phyloP scores from a whole-genome alignment of 2,888 invertebrate genomes.

The Resseliella maxima region DNA sequence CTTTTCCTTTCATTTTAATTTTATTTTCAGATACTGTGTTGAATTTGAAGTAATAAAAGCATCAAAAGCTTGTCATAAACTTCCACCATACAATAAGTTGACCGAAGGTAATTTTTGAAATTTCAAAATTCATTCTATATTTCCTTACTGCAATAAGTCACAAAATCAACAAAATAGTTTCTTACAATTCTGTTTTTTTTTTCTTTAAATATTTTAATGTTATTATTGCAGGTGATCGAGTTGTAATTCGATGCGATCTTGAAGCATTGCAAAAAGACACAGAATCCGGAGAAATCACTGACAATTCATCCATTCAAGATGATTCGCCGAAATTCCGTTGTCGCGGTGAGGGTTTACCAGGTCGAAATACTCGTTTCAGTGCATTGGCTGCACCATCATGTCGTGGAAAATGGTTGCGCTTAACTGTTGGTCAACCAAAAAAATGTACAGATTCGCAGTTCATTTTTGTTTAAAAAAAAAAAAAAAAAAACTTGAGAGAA shows the following conservation, averaged over 20 bases:
- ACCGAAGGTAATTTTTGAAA: slow-evolving; percentile 74
- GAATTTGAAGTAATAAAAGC: slow-evolving; percentile 86
- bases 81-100: slow-evolving; percentile 77
- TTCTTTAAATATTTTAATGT: background rate
- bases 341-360: slow-evolving; percentile 84
- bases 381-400: slow-evolving; percentile 88
- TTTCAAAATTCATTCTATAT: background rate
- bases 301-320: slow-evolving; percentile 60
- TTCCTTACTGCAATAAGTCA: background rate
- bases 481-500: slow-evolving; percentile 4
- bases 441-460: slow-evolving; percentile 67
- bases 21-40: slow-evolving; percentile 83
- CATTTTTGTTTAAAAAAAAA: slow-evolving; percentile 65
- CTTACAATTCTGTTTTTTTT: too few relatives aligned
- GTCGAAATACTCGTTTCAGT: slow-evolving; percentile 82
- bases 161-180: background rate
- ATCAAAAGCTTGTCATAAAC: slow-evolving; percentile 82
- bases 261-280: slow-evolving; percentile 76
- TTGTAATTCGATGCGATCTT: slow-evolving; percentile 85
- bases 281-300: slow-evolving; percentile 59
- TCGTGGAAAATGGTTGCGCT: slow-evolving; percentile 87
- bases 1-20: slow-evolving; percentile 55
- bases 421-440: slow-evolving; percentile 67
- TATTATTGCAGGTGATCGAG: slow-evolving; percentile 73
- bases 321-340: slow-evolving; percentile 69